Percentiles rank a stretch among this genome's conserved stretches.
These are phyloP conservation scores for Periplaneta americana DNA, from an alignment of 1,140 invertebrate genomes.

Conservation along the genomic window DNA sequence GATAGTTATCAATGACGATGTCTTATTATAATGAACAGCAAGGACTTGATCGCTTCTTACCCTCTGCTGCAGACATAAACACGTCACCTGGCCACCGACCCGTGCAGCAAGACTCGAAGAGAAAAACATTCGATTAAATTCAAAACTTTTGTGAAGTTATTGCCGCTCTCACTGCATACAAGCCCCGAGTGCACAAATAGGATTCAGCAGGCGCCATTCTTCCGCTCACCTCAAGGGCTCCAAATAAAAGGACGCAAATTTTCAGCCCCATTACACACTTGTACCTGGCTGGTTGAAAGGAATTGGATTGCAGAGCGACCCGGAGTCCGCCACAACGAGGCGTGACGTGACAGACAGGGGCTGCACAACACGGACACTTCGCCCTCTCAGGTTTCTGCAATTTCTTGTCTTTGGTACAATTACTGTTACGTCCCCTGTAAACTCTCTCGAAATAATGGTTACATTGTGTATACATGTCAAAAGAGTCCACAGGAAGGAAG, in stretches of 20 bases:
- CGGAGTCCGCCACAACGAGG: too few species aligned
- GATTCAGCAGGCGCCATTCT: neutral
- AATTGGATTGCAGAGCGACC: neutral
- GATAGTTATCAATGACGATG: too few species aligned
- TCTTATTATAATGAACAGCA: too few species aligned
- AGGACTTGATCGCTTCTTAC: neutral
- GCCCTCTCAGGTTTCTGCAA: too few species aligned
- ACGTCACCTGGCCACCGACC: neutral
- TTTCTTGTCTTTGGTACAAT: too few species aligned
- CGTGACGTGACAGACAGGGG: too few species aligned
- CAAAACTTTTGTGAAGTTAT: neutral
- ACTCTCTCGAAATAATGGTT: too few species aligned
- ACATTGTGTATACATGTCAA: too few species aligned
- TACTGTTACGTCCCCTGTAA: too few species aligned
- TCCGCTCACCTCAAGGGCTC: neutral
- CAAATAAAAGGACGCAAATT: neutral
- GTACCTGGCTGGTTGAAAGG: neutral
- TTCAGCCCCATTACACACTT: neutral
- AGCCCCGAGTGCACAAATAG: neutral
- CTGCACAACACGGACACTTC: too few species aligned
- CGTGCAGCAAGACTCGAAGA: too few species aligned
- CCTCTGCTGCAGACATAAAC: neutral
- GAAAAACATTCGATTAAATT: neutral
- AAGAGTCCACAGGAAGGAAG: too few species aligned
- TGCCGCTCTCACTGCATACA: neutral